These are phyloP conservation scores for Eclectus roratus DNA, from an alignment of 2,113 vertebrate species.

Conservation along the genomic window DNA sequence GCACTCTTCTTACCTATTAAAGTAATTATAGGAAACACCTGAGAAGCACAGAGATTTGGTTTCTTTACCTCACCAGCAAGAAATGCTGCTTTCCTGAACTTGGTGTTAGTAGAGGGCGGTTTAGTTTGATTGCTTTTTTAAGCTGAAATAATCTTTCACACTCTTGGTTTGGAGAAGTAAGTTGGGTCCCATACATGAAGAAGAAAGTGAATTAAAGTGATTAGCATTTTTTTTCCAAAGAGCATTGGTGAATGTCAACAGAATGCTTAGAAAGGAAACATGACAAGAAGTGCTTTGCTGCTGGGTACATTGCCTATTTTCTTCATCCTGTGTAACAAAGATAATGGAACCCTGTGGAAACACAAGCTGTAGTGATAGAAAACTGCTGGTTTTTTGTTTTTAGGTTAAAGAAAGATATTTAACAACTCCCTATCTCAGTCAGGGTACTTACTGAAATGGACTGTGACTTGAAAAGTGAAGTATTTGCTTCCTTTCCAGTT, in stretches of 20 bases:
- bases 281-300: background rate
- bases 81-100: background rate
- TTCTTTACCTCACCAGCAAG: background rate
- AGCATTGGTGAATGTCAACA: background rate
- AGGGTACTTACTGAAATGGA: background rate
- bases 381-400: background rate
- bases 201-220: background rate
- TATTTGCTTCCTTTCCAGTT: background rate
- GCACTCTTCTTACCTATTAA: constrained; percentile 84
- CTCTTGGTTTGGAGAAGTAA: background rate
- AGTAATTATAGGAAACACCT: background rate
- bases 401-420: background rate
- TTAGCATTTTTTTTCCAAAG: background rate
- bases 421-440: background rate
- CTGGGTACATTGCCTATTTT: background rate
- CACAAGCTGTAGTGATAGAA: background rate
- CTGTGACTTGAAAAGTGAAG: background rate
- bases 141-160: background rate
- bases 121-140: background rate
- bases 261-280: background rate
- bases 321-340: background rate
- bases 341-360: background rate
- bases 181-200: background rate
- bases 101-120: background rate
- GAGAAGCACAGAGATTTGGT: background rate